Evolutionary conservation across 1,140 invertebrate species (phyloP).

Genomic region (Zaprionus nigranus): DNA sequence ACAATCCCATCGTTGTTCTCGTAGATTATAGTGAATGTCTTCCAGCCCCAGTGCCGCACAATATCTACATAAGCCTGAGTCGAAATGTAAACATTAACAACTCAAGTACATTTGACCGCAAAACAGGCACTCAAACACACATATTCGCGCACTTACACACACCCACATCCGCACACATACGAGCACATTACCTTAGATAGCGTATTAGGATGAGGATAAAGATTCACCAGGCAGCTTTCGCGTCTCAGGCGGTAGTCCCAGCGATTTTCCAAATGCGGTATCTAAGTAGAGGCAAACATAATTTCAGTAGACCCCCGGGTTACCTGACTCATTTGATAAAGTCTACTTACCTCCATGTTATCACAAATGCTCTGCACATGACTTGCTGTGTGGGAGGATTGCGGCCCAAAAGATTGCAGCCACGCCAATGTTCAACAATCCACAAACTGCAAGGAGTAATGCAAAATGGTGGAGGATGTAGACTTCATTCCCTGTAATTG

Average conservation of each 20-base stretch:
- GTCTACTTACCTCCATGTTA: constrained; percentile 90
- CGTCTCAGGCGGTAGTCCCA: constrained; percentile 95
- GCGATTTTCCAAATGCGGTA: constrained; percentile 96
- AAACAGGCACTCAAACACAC: constrained; percentile 1
- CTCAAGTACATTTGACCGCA: constrained; percentile 20
- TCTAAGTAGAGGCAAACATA: constrained; percentile 73
- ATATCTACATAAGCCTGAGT: constrained; percentile 94
- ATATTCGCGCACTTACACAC: background rate
- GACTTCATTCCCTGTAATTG: constrained; percentile 36
- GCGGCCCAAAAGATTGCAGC: constrained; percentile 98
- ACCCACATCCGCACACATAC: background rate
- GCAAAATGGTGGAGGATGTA: constrained; percentile 29
- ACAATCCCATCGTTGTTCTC: constrained; percentile 97
- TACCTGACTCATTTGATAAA: background rate
- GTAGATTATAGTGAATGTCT: constrained; percentile 97
- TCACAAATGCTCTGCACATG: constrained; percentile 98
- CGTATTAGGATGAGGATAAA: constrained; percentile 96
- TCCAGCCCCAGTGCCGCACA: constrained; percentile 95
- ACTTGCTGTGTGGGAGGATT: constrained; percentile 94
- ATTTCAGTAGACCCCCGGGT: background rate
- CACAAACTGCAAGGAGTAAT: constrained; percentile 91
- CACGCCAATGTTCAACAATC: constrained; percentile 93
- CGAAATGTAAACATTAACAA: constrained; percentile 34
- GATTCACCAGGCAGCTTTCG: constrained; percentile 96
- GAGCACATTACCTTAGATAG: constrained; percentile 90